Evolutionary conservation across 1,140 invertebrate species (phyloP).

Genomic region (Ceratina japonica): DNA sequence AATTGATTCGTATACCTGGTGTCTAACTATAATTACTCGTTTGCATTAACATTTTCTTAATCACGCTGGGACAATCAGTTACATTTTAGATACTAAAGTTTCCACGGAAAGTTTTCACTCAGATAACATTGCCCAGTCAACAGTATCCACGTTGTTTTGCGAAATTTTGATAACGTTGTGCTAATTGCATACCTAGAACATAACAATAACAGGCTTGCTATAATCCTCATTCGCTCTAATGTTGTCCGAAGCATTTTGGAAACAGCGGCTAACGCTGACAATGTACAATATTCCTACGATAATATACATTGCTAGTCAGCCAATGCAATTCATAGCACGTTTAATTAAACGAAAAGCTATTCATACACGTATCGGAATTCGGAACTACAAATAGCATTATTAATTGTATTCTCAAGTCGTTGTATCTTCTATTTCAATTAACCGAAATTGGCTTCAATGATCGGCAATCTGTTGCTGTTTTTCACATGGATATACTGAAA

Average conservation of each 20-base stretch:
- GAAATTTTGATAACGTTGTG: slow-evolving; percentile 9
- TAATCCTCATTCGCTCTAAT: not conserved
- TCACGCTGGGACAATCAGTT: not conserved
- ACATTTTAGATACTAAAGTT: not conserved
- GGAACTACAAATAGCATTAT: not conserved
- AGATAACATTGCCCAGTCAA: not conserved
- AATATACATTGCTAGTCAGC: slow-evolving; percentile 1
- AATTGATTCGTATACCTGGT: not conserved
- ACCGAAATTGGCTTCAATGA: not conserved
- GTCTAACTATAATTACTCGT: too few species aligned
- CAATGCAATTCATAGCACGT: slow-evolving; percentile 14
- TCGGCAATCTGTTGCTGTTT: not conserved
- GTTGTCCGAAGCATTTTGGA: not conserved
- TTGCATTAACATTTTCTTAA: not conserved
- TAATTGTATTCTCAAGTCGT: not conserved
- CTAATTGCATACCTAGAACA: slow-evolving; percentile 17
- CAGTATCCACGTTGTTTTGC: not conserved
- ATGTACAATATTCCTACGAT: slow-evolving; percentile 17
- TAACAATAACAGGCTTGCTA: slow-evolving; percentile 21
- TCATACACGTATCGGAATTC: not conserved
- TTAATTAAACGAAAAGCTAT: not conserved
- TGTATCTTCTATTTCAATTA: not conserved
- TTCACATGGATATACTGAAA: too few species aligned
- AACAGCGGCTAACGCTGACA: not conserved
- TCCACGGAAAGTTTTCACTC: not conserved